Evolutionary conservation across 2,797 vertebrate species (phyloP), one percentile per base, ranked within the genome.

Genomic region (Chelon auratus): DNA sequence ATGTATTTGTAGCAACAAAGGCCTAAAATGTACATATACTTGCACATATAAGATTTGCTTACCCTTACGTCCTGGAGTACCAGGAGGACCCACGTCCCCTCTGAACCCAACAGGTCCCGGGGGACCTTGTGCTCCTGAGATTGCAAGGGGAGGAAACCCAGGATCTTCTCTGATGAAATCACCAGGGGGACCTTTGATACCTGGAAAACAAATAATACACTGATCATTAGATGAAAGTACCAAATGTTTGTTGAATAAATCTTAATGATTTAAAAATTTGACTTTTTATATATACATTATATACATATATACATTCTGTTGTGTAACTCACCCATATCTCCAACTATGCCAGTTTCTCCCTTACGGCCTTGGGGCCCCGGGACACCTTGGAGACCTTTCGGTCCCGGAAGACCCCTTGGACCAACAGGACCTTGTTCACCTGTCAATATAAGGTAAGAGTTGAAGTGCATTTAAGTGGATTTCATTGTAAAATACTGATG

Each of bases 31-130:
- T 51, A 48, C 1, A 53, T 2, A 71, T 24, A 15, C 2, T 5
- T 17, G 15, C 4, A 60, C 9, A 66, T 9, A 66, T 57, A 6
- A 43, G 6, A 62, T 1, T 43, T 0, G 68, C 77, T 70, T 84
- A 68, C 92, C 92, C 84, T 87, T 87, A 65, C 1, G n/a, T 58
- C 92, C 92, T 40, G 68, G 75, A 73, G n/a, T 18, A 9, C 91
- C 92, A 58, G 69, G 78, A 65, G 68, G 80, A 62, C 91, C 90
- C 0, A 3, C 0, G 65, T 73, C 36, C 0, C 91, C 91, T 63
- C 14, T 52, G 37, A 43, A 55, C 12, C 91, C 91, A 1, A 0
- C 0, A 56, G 36, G 2, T 80, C 89, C 91, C 17, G 26, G 33
- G 2, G 0, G 0, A 24, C 91, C 91, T 17, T 0, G 22, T 57